Base-by-base conservation (phyloP, 2,113 vertebrate genomes). In the Microcebus lehilahytsara region DNA sequence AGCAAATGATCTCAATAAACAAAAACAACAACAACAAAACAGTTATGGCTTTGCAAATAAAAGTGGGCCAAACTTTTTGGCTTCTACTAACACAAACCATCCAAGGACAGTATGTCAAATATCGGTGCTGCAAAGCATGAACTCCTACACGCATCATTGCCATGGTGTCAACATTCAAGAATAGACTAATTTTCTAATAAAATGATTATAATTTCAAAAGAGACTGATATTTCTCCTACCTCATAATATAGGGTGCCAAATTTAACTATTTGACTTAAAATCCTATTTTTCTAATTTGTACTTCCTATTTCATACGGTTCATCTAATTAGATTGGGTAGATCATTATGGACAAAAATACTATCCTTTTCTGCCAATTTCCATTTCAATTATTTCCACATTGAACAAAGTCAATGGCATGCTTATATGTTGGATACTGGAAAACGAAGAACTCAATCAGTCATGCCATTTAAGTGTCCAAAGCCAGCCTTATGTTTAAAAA, bases 321-420 rank as follows among this genome's bases (percentile, higher is more conserved):
- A 71, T 67, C 67, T 77, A 40, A 62, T 62, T 22, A 85, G 11
- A 92, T 7, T 34, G 7, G 75, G 1, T 58, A 9, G 60, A 64
- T 83, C 6, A 27, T 23, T 77, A 13, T 42, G 30, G 23, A 53
- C 62, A 51, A 81, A 89, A 83, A 90, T 27, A 60, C 6, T 49
- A 8, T 56, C 10, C 8, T 30, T 64, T 91, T 77, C 46, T 93
- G 14, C 30, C 46, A 51, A 51, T 66, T 89, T 94, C 84, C 22
- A 91, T 85, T 93, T 88, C n/a, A 72, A n/a, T 60, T 46, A 42
- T 69, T 95, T 94, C 40, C 46, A 62, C 46, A 91, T 34, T 72
- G 22, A 80, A 83, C 17, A 74, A 62, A 81, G 20, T 91, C 62
- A 71, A 14, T 53, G 14, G n/a, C 32, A 25, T 40, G 51, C 25